Evolutionary conservation across 2,113 vertebrate genomes (phyloP).

Genomic region (Dermatemys mawii): DNA sequence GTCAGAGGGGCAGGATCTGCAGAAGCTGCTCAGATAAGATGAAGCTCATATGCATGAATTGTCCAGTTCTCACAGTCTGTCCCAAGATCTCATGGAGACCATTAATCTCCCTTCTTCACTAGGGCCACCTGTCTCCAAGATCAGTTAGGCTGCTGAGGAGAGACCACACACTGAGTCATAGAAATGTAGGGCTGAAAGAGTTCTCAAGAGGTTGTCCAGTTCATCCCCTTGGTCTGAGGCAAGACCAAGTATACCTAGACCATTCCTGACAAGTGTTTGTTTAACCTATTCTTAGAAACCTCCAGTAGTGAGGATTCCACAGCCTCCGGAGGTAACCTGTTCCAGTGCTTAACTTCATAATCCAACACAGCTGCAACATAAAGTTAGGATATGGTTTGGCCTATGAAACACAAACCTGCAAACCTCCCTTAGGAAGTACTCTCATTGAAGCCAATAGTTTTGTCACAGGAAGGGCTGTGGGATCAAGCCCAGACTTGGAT

Average conservation of each 20-base stretch:
- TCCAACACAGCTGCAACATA: background rate
- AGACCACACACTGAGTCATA: background rate
- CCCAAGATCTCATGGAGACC: background rate
- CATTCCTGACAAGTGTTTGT: background rate
- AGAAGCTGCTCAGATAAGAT: background rate
- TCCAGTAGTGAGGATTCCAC: background rate
- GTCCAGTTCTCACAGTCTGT: background rate
- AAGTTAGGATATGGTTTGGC: background rate
- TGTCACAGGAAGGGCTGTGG: background rate
- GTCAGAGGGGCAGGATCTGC: background rate
- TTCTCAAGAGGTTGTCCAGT: background rate
- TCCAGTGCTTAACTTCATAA: background rate
- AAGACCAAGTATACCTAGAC: background rate
- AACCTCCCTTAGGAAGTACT: background rate
- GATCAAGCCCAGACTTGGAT: background rate
- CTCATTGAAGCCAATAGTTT: background rate
- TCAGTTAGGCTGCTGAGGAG: background rate
- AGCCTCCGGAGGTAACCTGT: background rate
- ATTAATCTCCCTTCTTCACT: background rate
- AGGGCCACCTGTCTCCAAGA: background rate
- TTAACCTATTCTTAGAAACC: background rate
- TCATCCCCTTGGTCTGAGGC: background rate
- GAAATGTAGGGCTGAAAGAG: background rate
- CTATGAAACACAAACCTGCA: background rate
- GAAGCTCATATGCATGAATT: background rate